A percentile compares a stretch with the other conserved stretches of the same genome.
These are phyloP conservation scores for Pemphredon lugubris DNA, from an alignment of 2,888 invertebrate species.

Conservation along the genomic window DNA sequence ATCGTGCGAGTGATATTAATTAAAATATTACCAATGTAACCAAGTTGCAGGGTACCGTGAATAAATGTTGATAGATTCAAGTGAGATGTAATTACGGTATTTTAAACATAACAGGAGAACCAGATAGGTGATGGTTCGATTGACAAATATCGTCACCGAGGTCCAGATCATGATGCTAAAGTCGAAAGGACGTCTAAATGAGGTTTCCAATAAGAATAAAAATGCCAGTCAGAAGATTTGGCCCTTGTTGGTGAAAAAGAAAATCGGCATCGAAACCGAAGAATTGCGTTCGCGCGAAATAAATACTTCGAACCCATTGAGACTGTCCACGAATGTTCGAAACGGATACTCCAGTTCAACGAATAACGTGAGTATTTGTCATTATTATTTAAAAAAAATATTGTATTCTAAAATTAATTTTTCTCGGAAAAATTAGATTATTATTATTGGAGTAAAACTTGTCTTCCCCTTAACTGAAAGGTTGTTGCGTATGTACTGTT, in stretches of 20 bases:
- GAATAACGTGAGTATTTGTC: background rate
- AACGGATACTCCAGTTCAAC: background rate
- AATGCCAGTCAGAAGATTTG: slow-evolving; percentile 21
- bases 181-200: slow-evolving; percentile 19
- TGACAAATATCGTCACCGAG: background rate
- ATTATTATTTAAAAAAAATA: no score
- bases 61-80: no score
- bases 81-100: no score
- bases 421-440: no score
- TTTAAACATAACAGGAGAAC: background rate
- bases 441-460: no score
- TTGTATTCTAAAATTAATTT: no score
- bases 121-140: slow-evolving; percentile 7
- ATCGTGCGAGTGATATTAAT: no score
- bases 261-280: background rate
- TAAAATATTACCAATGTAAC: no score
- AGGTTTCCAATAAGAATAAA: background rate
- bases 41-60: no score
- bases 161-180: slow-evolving; percentile 30
- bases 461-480: background rate
- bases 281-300: background rate
- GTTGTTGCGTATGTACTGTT: background rate
- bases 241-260: slow-evolving; percentile 25
- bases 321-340: background rate
- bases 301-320: background rate